Conservation (phyloP, 2,113 vertebrate species). For the Catharus bicknelli region DNA sequence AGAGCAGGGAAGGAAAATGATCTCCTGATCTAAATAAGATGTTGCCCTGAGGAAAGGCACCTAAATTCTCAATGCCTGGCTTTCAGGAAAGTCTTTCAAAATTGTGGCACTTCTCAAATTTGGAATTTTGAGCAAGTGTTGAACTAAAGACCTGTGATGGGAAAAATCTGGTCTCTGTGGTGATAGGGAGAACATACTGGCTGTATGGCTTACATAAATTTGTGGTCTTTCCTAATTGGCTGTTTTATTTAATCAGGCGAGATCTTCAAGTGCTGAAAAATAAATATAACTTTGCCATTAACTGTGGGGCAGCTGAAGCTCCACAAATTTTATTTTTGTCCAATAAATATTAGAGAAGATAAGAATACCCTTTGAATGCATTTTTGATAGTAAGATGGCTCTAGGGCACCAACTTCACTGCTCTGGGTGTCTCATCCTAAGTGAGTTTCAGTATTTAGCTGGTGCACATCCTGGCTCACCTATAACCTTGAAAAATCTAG, state of each 20-base stretch:
- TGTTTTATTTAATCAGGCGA: conserved; percentile 11
- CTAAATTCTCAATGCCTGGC: background rate
- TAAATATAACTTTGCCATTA: background rate
- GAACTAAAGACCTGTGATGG: background rate
- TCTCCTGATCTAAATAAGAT: background rate
- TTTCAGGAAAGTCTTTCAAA: background rate
- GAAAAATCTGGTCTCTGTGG: background rate
- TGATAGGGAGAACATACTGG: background rate
- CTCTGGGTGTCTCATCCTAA: background rate
- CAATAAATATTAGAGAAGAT: background rate
- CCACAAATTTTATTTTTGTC: background rate
- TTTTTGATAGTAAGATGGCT: background rate
- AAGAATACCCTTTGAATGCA: background rate
- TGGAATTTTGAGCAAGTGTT: background rate
- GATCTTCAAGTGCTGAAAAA: conserved; percentile 5
- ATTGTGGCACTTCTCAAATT: background rate
- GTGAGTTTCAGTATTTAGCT: background rate
- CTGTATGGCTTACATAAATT: background rate
- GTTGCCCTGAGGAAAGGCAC: background rate
- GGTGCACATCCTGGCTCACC: background rate
- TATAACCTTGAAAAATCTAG: background rate
- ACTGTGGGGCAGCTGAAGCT: background rate
- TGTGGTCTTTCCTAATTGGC: background rate
- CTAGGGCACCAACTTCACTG: background rate
- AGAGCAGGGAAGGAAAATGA: conserved; percentile 1